These are phyloP conservation scores for Cotesia glomerata DNA, from an alignment of 1,140 invertebrate species.

Conservation along the genomic window DNA sequence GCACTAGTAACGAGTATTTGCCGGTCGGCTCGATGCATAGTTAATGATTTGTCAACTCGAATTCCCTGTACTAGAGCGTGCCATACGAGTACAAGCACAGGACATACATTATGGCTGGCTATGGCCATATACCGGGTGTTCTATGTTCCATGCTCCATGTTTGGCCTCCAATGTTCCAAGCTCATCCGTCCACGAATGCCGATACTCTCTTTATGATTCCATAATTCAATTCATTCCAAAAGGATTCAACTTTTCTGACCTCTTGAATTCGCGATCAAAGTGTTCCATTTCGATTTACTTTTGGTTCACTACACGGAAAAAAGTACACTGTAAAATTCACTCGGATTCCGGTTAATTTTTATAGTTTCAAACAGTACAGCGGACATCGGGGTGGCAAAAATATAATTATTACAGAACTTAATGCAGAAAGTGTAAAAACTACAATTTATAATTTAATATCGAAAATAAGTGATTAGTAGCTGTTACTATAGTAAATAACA, in stretches of 20 bases:
- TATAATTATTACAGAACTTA: too few relatives aligned
- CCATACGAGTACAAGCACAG: constrained; percentile 57
- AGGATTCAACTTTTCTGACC: background rate
- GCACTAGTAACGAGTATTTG: constrained; percentile 64
- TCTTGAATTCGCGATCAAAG: constrained; percentile 38
- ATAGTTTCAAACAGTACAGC: too few relatives aligned
- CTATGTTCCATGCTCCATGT: too few relatives aligned
- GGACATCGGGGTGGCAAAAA: too few relatives aligned
- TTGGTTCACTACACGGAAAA: constrained; percentile 27
- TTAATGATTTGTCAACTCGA: constrained; percentile 64
- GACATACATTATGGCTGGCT: constrained; percentile 58
- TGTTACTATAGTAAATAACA: too few relatives aligned
- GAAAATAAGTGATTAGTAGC: too few relatives aligned
- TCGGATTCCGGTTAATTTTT: too few relatives aligned
- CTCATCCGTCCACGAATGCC: background rate
- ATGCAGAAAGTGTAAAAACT: too few relatives aligned
- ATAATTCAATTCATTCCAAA: constrained; percentile 7
- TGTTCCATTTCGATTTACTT: constrained; percentile 34
- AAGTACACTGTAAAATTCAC: too few relatives aligned
- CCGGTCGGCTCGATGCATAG: constrained; percentile 63
- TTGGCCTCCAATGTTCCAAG: too few relatives aligned
- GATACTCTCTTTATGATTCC: constrained; percentile 11
- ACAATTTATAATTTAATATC: too few relatives aligned
- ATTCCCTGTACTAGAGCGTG: constrained; percentile 46
- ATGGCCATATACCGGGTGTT: constrained; percentile 48